Evolutionary conservation across 2,888 invertebrate genomes (phyloP), one percentile per base, ranked within the genome.

Genomic region (Drosophila leonis): DNA sequence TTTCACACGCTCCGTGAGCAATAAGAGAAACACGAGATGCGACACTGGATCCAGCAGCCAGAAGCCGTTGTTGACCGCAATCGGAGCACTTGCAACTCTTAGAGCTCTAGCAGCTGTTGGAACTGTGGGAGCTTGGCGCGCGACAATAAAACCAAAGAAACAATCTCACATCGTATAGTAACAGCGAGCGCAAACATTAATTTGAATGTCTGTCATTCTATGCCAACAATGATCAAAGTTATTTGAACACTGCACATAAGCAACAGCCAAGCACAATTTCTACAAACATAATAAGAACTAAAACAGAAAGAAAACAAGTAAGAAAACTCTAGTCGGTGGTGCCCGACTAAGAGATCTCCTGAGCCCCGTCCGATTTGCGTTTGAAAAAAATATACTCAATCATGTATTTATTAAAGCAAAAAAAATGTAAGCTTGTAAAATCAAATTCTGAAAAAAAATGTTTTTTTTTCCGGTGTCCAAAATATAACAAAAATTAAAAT

Each of bases 171-270:
- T 48, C 60, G 59, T 48, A 18, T 24, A 57, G 51, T 73, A 56
- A 67, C 55, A 67, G 67, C 48, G 48, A 54, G 41, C 37, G 46
- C 56, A 51, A 57, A 61, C 83, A 83, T 78, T 76, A 71, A 80
- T 85, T 80, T 83, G 69, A 85, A 85, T 83, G 85, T 75, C 78
- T 84, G 79, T 74, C 75, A 74, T 82, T 81, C 79, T 72, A 82
- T 77, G 74, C 82, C 82, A 65, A 15, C 65, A 78, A 69, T 75
- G 72, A 82, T 84, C 80, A 73, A 75, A 80, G 84, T 73, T 77
- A 83, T 78, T 68, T 67, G 77, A 84, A 78, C 49, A 57, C 13
- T 3, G 29, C 31, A 18, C 31, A 41, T 7, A 39, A 15, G 15
- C 27, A 44, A 41, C 24, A 44, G 35, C 20, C 31, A 13, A 52